A percentile compares a stretch with the other conserved stretches of the same genome.
phyloP scores from a whole-genome alignment of 2,113 vertebrate genomes.

The Neolamprologus sp. region DNA sequence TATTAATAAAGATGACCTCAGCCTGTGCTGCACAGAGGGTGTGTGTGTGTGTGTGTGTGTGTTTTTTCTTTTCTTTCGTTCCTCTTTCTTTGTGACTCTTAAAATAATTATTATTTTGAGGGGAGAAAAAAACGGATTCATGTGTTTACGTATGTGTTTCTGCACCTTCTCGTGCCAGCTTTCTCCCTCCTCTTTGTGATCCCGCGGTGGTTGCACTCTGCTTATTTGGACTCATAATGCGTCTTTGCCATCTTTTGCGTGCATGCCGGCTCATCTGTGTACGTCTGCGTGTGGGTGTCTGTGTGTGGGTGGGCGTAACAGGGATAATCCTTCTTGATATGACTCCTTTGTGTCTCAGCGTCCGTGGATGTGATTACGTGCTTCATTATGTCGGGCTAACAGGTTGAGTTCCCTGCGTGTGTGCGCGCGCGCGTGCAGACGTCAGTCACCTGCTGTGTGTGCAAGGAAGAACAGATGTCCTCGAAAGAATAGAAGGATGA shows the following conservation, averaged over 20 bases:
- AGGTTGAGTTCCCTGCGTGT: conserved; percentile 15
- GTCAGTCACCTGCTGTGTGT: conserved; percentile 27
- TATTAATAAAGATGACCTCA: conserved; percentile 71
- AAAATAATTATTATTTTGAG: conserved; percentile 10
- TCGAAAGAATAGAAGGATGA: conserved; percentile 10
- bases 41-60: not conserved
- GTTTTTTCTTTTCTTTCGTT: not conserved
- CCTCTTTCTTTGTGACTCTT: not conserved
- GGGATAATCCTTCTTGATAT: conserved; percentile 50
- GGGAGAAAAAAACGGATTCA: not conserved
- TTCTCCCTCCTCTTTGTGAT: not conserved
- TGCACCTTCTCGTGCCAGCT: not conserved
- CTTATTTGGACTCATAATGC: not conserved
- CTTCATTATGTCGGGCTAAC: conserved; percentile 34
- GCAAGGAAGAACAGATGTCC: conserved; percentile 10
- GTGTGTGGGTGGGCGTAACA: not conserved
- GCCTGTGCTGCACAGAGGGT: not conserved
- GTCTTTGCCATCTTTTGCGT: not conserved
- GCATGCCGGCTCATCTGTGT: not conserved
- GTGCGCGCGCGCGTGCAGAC: not conserved
- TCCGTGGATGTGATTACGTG: conserved; percentile 45
- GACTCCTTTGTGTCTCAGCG: conserved; percentile 44
- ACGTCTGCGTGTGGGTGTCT: not conserved
- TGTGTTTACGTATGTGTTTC: not conserved
- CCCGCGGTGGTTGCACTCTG: not conserved